Percentiles rank a stretch among this genome's conserved stretches.
phyloP scores from a whole-genome alignment of 2,113 vertebrate genomes.

The Poeciliopsis prolifica region DNA sequence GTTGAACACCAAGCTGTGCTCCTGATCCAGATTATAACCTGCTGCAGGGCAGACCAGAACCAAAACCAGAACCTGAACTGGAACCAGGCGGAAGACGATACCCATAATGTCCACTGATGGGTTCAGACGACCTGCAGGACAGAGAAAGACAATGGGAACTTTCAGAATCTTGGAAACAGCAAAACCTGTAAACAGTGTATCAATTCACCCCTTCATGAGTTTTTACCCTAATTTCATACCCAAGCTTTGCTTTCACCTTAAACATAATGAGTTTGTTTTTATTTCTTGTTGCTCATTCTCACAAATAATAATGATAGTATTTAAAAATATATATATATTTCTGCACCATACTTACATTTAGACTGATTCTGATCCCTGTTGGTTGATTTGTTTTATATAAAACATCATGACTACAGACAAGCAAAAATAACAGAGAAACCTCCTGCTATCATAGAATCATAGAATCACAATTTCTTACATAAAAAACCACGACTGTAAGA shows the following conservation, averaged over 20 bases:
- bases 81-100: neutral
- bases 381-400: neutral
- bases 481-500: too few species aligned
- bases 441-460: neutral
- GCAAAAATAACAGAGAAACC: neutral
- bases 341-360: neutral
- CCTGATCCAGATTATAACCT: conserved; percentile 87
- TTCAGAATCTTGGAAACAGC: neutral
- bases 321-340: neutral
- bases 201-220: too few species aligned
- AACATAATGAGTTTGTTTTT: neutral
- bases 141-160: conserved; percentile 1
- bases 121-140: conserved; percentile 14
- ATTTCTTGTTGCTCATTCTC: neutral
- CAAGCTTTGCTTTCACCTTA: too few species aligned
- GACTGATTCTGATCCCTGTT: neutral
- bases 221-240: neutral
- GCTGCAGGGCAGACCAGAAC: conserved; percentile 26
- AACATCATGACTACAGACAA: neutral
- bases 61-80: conserved; percentile 34
- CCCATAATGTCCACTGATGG: neutral
- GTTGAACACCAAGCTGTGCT: conserved; percentile 78
- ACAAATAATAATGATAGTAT: neutral
- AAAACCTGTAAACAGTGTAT: neutral
- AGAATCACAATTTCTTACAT: too few species aligned